Conservation (phyloP, 2,113 vertebrate genomes). For the Antigone vipio region DNA sequence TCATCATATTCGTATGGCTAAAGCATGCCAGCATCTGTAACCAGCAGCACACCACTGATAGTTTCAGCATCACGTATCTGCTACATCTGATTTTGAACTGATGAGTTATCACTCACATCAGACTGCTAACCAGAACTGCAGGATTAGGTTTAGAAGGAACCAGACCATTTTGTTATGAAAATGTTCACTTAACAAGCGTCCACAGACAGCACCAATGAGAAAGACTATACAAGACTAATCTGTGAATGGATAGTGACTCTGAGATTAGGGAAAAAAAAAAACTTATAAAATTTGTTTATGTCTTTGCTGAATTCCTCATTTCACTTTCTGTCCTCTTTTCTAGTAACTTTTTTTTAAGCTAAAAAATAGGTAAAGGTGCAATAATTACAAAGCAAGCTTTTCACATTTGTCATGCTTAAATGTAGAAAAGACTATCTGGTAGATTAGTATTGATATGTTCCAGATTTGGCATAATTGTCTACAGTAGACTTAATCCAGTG, state of each 20-base stretch:
- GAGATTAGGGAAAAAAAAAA: background rate
- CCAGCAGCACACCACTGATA: background rate
- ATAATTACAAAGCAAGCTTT: background rate
- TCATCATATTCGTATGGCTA: background rate
- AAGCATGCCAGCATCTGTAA: background rate
- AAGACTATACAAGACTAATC: background rate
- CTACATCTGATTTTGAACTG: background rate
- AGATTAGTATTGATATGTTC: background rate
- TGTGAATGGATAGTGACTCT: background rate
- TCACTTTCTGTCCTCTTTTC: background rate
- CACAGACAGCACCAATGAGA: background rate
- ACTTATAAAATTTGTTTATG: background rate
- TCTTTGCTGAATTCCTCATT: background rate
- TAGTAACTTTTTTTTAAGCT: background rate
- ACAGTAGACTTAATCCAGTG: background rate
- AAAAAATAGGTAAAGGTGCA: background rate
- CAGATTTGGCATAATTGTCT: background rate
- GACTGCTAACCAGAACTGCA: background rate
- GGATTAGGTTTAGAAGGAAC: background rate
- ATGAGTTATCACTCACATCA: background rate
- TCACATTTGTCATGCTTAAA: background rate
- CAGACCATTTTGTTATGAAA: background rate
- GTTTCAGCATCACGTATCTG: background rate
- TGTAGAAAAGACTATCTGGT: background rate
- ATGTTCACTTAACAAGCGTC: background rate